Percentiles rank a stretch among this genome's conserved stretches.
phyloP scores from a whole-genome alignment of 92 coral and sea anemone species.

The Phymanthus crucifer region DNA sequence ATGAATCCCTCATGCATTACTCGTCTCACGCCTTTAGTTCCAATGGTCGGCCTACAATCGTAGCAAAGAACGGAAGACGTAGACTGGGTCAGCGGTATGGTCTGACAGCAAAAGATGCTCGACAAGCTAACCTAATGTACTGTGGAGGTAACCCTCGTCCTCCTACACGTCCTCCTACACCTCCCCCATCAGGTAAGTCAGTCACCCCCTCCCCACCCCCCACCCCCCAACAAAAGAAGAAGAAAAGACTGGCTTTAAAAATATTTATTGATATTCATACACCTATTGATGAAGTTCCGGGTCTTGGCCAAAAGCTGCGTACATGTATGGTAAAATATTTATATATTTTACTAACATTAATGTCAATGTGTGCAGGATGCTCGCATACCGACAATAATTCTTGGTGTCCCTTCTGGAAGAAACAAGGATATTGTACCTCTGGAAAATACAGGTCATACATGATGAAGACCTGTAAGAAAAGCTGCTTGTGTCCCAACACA shows the following conservation, averaged over 20 bases:
- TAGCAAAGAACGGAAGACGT: slow-evolving; percentile 56
- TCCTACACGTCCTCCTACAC: slow-evolving; percentile 56
- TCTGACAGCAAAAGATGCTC: slow-evolving; percentile 65
- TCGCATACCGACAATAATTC: slow-evolving; percentile 37
- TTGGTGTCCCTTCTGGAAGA: slow-evolving; percentile 67
- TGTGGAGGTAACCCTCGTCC: slow-evolving; percentile 60
- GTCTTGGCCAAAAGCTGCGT: no score
- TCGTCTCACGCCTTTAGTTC: slow-evolving; percentile 64
- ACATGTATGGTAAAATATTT: no score
- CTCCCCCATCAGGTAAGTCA: slow-evolving; percentile 35
- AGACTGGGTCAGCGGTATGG: slow-evolving; percentile 94
- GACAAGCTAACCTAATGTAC: slow-evolving; percentile 76
- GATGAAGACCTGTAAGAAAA: slow-evolving; percentile 54
- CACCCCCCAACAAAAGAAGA: no score
- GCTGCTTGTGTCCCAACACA: slow-evolving; percentile 56
- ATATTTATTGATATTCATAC: no score
- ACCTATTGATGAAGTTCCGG: no score
- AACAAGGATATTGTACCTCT: slow-evolving; percentile 34
- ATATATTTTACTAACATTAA: background rate
- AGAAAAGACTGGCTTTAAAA: no score
- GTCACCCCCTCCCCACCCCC: no score
- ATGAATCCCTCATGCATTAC: slow-evolving; percentile 78
- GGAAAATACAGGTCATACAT: slow-evolving; percentile 35
- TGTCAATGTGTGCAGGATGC: slow-evolving; percentile 41
- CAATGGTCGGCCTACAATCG: slow-evolving; percentile 61